Evolutionary conservation across 2,113 vertebrate genomes (phyloP).

Genomic region (Paradoxurus hermaphroditus): DNA sequence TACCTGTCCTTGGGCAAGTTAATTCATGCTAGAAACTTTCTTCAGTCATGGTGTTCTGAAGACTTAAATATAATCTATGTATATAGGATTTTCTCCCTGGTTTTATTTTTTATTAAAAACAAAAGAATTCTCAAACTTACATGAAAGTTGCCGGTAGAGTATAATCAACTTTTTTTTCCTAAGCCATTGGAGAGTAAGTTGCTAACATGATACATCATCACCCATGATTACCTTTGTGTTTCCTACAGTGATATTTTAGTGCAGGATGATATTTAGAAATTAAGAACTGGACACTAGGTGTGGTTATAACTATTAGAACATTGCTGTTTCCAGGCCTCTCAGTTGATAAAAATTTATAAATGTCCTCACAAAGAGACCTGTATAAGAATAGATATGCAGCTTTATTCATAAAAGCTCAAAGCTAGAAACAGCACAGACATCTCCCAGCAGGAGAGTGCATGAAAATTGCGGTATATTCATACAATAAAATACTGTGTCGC

Average conservation of each 20-base stretch:
- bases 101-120: background rate
- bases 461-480: background rate
- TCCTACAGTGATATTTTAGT: background rate
- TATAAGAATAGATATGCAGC: background rate
- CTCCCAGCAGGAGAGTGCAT: background rate
- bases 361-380: background rate
- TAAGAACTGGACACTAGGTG: background rate
- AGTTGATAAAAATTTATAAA: background rate
- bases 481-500: background rate
- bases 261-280: background rate
- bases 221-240: background rate
- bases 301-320: background rate
- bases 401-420: background rate
- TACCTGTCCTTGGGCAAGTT: background rate
- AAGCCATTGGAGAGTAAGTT: background rate
- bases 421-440: background rate
- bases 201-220: background rate
- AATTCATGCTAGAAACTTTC: constrained; percentile 38
- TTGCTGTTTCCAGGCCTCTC: background rate
- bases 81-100: background rate
- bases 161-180: background rate
- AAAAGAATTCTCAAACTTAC: background rate
- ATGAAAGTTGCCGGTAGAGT: background rate
- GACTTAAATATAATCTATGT: constrained; percentile 19
- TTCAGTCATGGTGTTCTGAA: constrained; percentile 11